Percentiles rank a stretch among this genome's conserved stretches.
These are phyloP conservation scores for Bugulina stolonifera DNA, from an alignment of 2,888 invertebrate genomes.

Conservation along the genomic window DNA sequence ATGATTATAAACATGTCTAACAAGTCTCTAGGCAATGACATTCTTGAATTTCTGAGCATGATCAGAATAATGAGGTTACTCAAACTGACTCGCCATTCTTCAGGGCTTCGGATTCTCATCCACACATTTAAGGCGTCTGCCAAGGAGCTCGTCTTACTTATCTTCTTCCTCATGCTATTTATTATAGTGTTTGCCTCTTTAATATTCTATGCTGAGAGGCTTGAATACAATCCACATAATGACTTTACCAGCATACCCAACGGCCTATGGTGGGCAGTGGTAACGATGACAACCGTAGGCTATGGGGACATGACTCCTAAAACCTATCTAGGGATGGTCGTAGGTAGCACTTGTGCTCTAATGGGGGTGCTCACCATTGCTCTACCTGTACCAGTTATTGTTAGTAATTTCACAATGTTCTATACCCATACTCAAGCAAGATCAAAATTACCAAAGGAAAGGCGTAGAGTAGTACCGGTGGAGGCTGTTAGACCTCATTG, in stretches of 20 bases:
- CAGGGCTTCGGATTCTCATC: conserved; percentile 47
- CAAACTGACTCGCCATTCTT: conserved; percentile 44
- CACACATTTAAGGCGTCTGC: conserved; percentile 48
- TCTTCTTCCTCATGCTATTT: conserved; percentile 46
- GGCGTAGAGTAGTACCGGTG: conserved; percentile 75
- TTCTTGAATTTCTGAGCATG: conserved; percentile 44
- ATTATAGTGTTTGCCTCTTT: conserved; percentile 50
- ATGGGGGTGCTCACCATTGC: conserved; percentile 71
- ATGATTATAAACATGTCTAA: conserved; percentile 34
- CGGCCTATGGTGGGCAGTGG: conserved; percentile 87
- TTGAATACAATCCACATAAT: conserved; percentile 31
- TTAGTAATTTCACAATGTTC: conserved; percentile 49
- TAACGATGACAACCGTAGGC: conserved; percentile 80
- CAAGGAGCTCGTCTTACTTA: conserved; percentile 47
- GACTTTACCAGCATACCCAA: conserved; percentile 47
- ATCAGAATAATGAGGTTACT: conserved; percentile 45
- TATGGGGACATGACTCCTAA: conserved; percentile 88
- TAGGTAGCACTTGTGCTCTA: conserved; percentile 79
- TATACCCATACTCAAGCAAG: conserved; percentile 63
- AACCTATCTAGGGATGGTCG: conserved; percentile 88
- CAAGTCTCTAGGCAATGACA: conserved; percentile 39
- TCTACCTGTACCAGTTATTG: conserved; percentile 48
- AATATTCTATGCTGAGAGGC: conserved; percentile 45
- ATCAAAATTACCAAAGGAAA: conserved; percentile 80
- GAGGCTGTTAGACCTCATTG: conserved; percentile 69